These are phyloP conservation scores for Drosophila ohnishii DNA, from an alignment of 1,140 invertebrate species.

Conservation along the genomic window DNA sequence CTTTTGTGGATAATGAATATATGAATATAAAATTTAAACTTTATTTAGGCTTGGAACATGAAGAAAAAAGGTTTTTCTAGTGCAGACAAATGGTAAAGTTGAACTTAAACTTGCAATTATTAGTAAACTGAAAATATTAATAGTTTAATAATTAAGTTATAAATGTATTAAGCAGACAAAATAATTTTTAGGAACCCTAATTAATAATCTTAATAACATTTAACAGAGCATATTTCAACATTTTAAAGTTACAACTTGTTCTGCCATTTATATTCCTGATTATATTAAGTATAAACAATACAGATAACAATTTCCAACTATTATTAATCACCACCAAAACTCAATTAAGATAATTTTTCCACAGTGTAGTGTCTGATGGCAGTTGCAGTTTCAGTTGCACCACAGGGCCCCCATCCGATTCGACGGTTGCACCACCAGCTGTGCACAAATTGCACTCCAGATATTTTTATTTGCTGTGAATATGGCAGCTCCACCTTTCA, in stretches of 20 bases:
- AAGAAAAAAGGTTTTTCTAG: neutral
- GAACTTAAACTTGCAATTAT: neutral
- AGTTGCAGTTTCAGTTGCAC: slow-evolving; percentile 48
- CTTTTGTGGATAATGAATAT: neutral
- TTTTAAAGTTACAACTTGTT: neutral
- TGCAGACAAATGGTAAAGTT: neutral
- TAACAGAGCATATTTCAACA: neutral
- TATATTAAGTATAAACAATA: neutral
- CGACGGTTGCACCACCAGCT: slow-evolving; percentile 79
- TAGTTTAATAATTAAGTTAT: neutral
- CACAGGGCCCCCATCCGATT: slow-evolving; percentile 58
- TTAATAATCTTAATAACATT: neutral
- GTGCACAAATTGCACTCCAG: slow-evolving; percentile 78
- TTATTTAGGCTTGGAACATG: neutral
- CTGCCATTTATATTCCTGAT: neutral
- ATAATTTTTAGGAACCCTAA: neutral
- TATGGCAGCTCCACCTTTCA: slow-evolving; percentile 49
- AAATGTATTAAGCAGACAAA: neutral
- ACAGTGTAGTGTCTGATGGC: slow-evolving; percentile 25
- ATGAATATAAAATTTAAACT: neutral
- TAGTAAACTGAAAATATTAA: neutral
- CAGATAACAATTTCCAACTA: neutral
- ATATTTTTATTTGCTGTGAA: slow-evolving; percentile 82
- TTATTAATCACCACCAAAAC: neutral
- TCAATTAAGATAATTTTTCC: neutral